Conservation (phyloP, 1,140 invertebrate genomes). For the Zaprionus kolodkinae region DNA sequence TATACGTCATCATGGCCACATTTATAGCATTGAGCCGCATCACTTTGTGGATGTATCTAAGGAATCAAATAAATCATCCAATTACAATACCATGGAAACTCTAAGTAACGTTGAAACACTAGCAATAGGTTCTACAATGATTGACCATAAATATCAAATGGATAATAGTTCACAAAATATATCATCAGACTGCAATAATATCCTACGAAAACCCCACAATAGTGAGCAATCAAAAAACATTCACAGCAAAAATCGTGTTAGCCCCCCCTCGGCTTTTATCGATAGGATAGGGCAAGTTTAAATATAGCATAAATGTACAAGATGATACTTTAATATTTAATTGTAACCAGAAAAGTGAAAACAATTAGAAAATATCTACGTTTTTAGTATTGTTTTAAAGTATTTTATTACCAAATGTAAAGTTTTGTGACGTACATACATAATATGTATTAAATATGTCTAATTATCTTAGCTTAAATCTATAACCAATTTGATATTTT, state of each 20-base stretch:
- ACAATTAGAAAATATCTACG: neutral
- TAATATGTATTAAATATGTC: neutral
- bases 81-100: constrained; percentile 64
- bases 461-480: constrained; percentile 6
- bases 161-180: constrained; percentile 37
- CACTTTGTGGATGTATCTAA: constrained; percentile 50
- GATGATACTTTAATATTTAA: neutral
- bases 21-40: constrained; percentile 59
- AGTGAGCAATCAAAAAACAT: constrained; percentile 56
- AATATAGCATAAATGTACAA: constrained; percentile 6
- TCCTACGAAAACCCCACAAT: constrained; percentile 14
- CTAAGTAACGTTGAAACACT: constrained; percentile 67
- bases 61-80: constrained; percentile 44
- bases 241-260: constrained; percentile 62
- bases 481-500: neutral
- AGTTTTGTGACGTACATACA: neutral
- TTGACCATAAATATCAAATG: constrained; percentile 42
- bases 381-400: neutral
- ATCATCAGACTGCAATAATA: constrained; percentile 4
- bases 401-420: neutral
- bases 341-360: constrained; percentile 2
- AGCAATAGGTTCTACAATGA: constrained; percentile 60
- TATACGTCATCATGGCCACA: constrained; percentile 52
- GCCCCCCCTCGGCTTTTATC: constrained; percentile 68
- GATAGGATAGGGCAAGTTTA: constrained; percentile 49